Base-by-base conservation (phyloP, 2,113 vertebrate species). In the Lophura nycthemera region DNA sequence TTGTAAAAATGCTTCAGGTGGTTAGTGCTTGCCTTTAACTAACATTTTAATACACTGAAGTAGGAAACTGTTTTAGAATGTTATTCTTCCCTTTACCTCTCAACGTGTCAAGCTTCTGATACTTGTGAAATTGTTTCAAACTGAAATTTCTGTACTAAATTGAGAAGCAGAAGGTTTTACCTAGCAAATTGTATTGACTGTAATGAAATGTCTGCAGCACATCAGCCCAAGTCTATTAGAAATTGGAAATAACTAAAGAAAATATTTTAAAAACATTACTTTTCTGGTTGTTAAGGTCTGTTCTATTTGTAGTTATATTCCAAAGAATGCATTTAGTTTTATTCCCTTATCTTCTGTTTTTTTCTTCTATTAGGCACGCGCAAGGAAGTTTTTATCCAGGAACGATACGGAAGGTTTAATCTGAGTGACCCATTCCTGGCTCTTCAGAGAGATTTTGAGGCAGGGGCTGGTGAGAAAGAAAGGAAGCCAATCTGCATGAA, bases 381-480 rank as follows among this genome's bases (percentile, higher is more conserved):
- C 92, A 99, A 99, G 95, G 99, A 99, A 82, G 98, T 99, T 83
- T 99, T 99, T 92, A 98, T 99, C 54, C 99, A 99, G 95, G 99
- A 99, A 91, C 98, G 99, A 11, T 99, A 99, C 38, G 98, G 99
- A 73, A 98, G 99, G 97, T 99, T 99, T 97, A 99, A 98, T 96
- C 96, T 99, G 88, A 99, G 99, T 1, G 99, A 99, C 98, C 99
- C 99, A 29, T 99, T 99, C 97, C 98, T 99, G 97, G 99, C 99
- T 36, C 98, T 99, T 64, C 99, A 99, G 97, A 98, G 99, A 95
- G 99, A 99, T 97, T 98, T 98, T 78, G 99, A 99, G 91, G 97
- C 98, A 59, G 98, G 98, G 32, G 97, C 97, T 50, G 97, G 97
- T 38, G 98, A 98, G 65, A 98, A 98, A 93, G 99, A 99, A 83